Evolutionary conservation across 2,797 vertebrate species (phyloP), one percentile per base, ranked within the genome.

Genomic region (Tenualosa ilisha): DNA sequence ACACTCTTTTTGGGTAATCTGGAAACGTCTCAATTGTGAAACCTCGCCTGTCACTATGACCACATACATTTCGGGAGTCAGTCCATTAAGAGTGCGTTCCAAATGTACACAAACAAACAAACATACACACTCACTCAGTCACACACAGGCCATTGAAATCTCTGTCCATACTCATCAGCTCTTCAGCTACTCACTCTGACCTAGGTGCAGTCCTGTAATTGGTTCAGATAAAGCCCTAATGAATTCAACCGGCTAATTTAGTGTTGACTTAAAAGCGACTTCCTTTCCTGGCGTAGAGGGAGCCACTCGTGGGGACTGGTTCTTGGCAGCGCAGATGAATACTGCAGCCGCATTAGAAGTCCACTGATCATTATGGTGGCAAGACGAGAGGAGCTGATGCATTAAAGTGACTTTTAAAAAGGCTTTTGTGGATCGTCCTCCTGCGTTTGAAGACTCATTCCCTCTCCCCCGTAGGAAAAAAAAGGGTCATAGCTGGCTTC

Each of bases 381-480:
- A 22, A 20, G 37, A 22, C 17, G 40, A 46, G 40, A 20, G 22
- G 40, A 17, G 17, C 72, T 46, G 72, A 79, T 79, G 72, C 72
- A 79, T 79, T 79, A 79, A 46, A 79, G 72, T 43, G 72, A 79
- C 72, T 79, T 40, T 75, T 79, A 22, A 79, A 79, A 79, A 79
- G 72, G 72, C 72, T 79, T 79, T 79, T 79, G 72, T 79, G 82
- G 51, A 54, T 59, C 11, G 51, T 83, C 26, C 46, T 43, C n/a
- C 13, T 79, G 37, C 37, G 17, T 79, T 79, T 79, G 15, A 79
- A 79, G 72, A 79, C 72, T 79, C 40, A 43, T 43, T 79, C 40
- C 17, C 72, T 79, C 59, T 79, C 31, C 12, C 72, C 72, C 46
- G 43, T 24, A 0, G 15, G 53, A 20, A 20, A 56, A 56, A 56